Conservation (phyloP, 2,113 vertebrate genomes). For the Dunckerocampus dactyliophorus region DNA sequence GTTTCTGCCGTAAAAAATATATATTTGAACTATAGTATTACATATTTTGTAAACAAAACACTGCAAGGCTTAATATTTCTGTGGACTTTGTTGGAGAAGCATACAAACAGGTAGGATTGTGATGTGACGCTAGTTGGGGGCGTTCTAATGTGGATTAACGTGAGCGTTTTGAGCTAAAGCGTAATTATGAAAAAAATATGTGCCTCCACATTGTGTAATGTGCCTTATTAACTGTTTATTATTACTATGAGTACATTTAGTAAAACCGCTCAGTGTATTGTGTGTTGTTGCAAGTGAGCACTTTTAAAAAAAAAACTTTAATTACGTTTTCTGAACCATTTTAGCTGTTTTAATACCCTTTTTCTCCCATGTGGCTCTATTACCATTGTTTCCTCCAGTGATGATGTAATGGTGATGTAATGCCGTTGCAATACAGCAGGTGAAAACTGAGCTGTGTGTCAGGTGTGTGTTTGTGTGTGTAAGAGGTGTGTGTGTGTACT, state of each 20-base stretch:
- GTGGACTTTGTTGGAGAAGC: background rate
- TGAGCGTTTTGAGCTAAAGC: too few species aligned
- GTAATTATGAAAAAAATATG: too few species aligned
- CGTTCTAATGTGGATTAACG: too few species aligned
- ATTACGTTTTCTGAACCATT: background rate
- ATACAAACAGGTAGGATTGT: background rate
- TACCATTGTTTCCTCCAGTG: slow-evolving; percentile 47
- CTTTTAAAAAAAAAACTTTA: too few species aligned
- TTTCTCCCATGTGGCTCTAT: background rate
- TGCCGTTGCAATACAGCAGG: slow-evolving; percentile 51
- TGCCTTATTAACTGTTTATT: too few species aligned
- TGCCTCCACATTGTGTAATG: too few species aligned
- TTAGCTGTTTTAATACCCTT: background rate
- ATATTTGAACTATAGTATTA: too few species aligned
- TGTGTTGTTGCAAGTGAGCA: too few species aligned
- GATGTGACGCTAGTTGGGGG: background rate
- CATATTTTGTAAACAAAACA: too few species aligned
- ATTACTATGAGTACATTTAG: too few species aligned
- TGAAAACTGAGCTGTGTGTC: slow-evolving; percentile 28
- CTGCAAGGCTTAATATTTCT: background rate
- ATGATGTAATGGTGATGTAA: slow-evolving; percentile 71
- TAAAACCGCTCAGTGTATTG: too few species aligned
- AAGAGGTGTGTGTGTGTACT: background rate
- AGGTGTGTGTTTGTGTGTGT: background rate
- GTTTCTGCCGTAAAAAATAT: too few species aligned